Evolutionary conservation across 2,888 invertebrate species (phyloP), one percentile per base, ranked within the genome.

Genomic region (Kryphioiulus occultus): DNA sequence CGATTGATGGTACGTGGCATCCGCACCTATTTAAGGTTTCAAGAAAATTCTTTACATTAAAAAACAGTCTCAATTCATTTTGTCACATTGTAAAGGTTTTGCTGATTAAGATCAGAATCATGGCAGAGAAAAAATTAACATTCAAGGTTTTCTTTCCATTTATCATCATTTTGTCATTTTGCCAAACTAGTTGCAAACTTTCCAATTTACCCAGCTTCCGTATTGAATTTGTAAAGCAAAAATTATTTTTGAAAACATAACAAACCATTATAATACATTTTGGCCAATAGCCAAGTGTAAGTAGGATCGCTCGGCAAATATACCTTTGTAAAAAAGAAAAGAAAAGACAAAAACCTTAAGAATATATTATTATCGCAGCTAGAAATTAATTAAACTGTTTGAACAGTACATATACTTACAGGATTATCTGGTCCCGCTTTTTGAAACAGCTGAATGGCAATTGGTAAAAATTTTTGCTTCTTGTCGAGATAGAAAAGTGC

Each of bases 391-490:
- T 44, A 44, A 9, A 12, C 4, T 1, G 12, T 9, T 82, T 19
- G 15, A n/a, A n/a, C n/a, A n/a, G n/a, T n/a, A n/a, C n/a, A n/a
- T n/a, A 17, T 22, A 83, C 90, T 90, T 89, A 93, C 92, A 22
- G 92, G 92, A 89, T 93, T 93, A 87, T 92, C 91, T 3, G 91
- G 91, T 26, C 91, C 91, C 88, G 91, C 91, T 47, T 92, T 88
- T 89, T 92, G 93, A 88, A 91, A 91, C 47, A 93, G 90, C 89
- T 93, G 93, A 53, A 93, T 93, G 10, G 93, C 93, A 10, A 93
- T 90, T 0, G 93, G 93, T 87, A 92, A 89, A 86, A 93, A 89
- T 59, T 91, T 90, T 44, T 90, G 88, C 7, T 91, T 90, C 59
- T 90, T 91, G 88, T 92, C 91, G n/a, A 92, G 89, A 89, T 91